Conservation (phyloP, 2,113 vertebrate species). For the Poeciliopsis occidentalis region DNA sequence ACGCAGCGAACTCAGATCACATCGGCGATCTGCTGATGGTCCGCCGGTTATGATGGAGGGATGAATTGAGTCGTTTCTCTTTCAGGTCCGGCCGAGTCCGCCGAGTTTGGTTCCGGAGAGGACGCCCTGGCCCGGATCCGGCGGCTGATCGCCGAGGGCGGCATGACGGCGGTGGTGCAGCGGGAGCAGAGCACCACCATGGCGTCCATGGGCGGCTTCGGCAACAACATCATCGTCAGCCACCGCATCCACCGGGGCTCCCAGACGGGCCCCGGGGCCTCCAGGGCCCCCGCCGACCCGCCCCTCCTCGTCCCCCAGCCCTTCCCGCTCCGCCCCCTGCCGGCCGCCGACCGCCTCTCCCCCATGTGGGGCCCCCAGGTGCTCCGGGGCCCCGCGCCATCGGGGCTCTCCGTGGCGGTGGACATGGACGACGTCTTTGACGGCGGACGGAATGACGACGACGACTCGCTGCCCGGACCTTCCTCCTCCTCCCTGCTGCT, state of each 20-base stretch:
- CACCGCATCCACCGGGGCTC: constrained; percentile 97
- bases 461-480: constrained; percentile 54
- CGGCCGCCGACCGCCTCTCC: background rate
- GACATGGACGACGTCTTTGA: constrained; percentile 70
- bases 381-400: constrained; percentile 27
- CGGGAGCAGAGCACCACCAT: constrained; percentile 98
- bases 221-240: constrained; percentile 98
- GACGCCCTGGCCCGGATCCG: constrained; percentile 94
- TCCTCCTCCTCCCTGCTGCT: constrained; percentile 59
- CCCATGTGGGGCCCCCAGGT: constrained; percentile 42
- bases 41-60: too few relatives aligned
- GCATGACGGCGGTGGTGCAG: constrained; percentile 98
- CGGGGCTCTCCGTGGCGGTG: constrained; percentile 26
- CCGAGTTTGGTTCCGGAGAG: constrained; percentile 83
- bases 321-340: constrained; percentile 6
- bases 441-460: constrained; percentile 29
- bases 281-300: constrained; percentile 48
- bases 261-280: constrained; percentile 83
- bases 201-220: constrained; percentile 98
- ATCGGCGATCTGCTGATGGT: too few relatives aligned
- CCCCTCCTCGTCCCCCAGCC: constrained; percentile 35
- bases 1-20: too few relatives aligned
- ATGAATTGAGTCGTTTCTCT: background rate
- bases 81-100: constrained; percentile 78
- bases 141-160: constrained; percentile 93